Percentiles rank a stretch among this genome's conserved stretches.
Evolutionary conservation across 2,797 vertebrate genomes (phyloP).

Genomic region (Xerus rutilus): DNA sequence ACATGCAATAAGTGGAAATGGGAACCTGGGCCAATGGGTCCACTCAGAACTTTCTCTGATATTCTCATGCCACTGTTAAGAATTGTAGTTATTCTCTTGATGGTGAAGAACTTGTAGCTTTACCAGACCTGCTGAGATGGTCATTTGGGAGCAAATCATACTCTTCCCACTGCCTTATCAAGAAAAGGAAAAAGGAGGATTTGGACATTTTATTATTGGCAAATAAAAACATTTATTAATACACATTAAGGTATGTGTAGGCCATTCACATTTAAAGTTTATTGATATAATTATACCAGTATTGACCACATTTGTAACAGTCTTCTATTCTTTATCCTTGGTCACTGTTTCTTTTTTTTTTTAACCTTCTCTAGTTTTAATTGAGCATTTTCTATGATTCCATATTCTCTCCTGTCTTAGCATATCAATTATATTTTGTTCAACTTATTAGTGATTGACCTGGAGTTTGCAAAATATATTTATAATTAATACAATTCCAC

Average conservation of each 20-base stretch:
- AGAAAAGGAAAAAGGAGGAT: neutral
- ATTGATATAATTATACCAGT: neutral
- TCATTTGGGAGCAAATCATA: neutral
- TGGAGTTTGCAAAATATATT: too few species aligned
- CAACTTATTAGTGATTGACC: too few species aligned
- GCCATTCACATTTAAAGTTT: neutral
- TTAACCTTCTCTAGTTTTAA: too few species aligned
- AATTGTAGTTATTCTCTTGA: neutral
- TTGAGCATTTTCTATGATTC: too few species aligned
- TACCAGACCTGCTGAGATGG: neutral
- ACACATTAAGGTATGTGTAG: neutral
- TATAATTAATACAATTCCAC: neutral
- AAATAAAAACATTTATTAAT: neutral
- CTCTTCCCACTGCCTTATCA: neutral
- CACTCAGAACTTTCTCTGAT: conserved; percentile 1
- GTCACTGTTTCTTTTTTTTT: neutral
- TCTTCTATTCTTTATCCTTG: neutral
- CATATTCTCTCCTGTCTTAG: neutral
- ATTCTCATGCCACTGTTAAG: neutral
- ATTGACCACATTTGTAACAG: neutral
- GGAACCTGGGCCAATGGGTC: neutral
- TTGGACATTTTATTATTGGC: neutral
- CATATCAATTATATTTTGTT: neutral
- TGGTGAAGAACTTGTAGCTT: neutral
- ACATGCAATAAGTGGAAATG: neutral